A percentile compares a stretch with the other conserved stretches of the same genome.
phyloP scores from a whole-genome alignment of 2,113 vertebrate species.

The Rhinolophus sinicus region DNA sequence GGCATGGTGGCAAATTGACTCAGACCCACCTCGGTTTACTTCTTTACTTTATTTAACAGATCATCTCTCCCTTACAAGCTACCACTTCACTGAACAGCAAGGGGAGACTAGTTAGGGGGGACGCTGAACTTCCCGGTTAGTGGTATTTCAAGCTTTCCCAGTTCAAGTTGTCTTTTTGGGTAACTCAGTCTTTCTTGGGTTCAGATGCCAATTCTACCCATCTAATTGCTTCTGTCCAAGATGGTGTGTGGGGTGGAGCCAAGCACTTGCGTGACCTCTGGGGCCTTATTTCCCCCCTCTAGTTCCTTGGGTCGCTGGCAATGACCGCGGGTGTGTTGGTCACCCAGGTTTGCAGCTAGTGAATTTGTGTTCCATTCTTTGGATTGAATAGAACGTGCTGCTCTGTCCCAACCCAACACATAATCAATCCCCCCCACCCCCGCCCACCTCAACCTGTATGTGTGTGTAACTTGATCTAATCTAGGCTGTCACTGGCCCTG shows the following conservation, averaged over 20 bases:
- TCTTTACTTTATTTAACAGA: not conserved
- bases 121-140: not conserved
- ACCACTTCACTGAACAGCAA: not conserved
- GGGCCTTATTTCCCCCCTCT: not conserved
- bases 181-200: not conserved
- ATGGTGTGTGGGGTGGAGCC: not conserved
- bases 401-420: too few relatives aligned
- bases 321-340: not conserved
- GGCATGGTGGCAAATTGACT: not conserved
- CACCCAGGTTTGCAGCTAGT: not conserved
- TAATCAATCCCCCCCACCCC: too few relatives aligned
- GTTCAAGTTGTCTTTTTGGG: not conserved
- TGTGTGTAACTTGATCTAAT: not conserved
- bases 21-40: not conserved
- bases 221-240: not conserved
- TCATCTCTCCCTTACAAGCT: not conserved
- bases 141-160: not conserved
- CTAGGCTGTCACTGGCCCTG: not conserved
- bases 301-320: not conserved
- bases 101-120: not conserved
- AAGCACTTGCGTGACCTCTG: not conserved
- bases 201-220: not conserved
- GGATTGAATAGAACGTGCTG: not conserved
- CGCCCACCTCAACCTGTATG: not conserved
- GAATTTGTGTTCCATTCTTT: not conserved